phyloP scores from a whole-genome alignment of 2,797 vertebrate genomes.

The Silurus lanzhouensis region DNA sequence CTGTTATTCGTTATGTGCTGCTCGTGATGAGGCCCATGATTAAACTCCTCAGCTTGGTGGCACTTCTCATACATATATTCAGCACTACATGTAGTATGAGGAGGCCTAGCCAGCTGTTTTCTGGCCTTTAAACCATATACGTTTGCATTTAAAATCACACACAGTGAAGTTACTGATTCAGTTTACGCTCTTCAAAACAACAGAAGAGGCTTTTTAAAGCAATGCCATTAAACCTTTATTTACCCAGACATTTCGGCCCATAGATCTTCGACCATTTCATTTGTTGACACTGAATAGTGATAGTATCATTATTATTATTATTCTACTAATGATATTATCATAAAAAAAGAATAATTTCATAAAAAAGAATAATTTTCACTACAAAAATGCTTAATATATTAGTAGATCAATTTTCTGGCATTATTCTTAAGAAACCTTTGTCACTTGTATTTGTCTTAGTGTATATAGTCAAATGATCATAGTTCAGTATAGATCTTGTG shows the following conservation, averaged over 20 bases:
- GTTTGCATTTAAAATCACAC: not conserved
- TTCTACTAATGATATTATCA: not conserved
- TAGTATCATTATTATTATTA: not conserved
- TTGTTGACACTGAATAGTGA: not conserved
- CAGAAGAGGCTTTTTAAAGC: not conserved
- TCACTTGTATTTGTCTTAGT: not conserved
- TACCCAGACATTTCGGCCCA: not conserved
- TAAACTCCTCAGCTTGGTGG: not conserved
- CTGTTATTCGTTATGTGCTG: not conserved
- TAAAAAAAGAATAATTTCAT: not conserved
- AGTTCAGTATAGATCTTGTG: not conserved
- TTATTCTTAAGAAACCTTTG: not conserved
- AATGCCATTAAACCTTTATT: not conserved
- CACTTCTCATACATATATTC: not conserved
- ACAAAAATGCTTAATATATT: not conserved
- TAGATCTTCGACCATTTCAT: not conserved
- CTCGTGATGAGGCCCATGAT: not conserved
- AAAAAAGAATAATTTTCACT: not conserved
- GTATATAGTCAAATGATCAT: not conserved
- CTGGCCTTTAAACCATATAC: not conserved
- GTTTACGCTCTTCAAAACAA: not conserved
- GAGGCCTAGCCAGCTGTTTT: not conserved
- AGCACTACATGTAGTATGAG: conserved; percentile 8
- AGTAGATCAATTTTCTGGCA: not conserved
- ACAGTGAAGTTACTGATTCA: not conserved